These are phyloP conservation scores for Ataeniobius toweri DNA, from an alignment of 2,797 vertebrate species.

Conservation along the genomic window DNA sequence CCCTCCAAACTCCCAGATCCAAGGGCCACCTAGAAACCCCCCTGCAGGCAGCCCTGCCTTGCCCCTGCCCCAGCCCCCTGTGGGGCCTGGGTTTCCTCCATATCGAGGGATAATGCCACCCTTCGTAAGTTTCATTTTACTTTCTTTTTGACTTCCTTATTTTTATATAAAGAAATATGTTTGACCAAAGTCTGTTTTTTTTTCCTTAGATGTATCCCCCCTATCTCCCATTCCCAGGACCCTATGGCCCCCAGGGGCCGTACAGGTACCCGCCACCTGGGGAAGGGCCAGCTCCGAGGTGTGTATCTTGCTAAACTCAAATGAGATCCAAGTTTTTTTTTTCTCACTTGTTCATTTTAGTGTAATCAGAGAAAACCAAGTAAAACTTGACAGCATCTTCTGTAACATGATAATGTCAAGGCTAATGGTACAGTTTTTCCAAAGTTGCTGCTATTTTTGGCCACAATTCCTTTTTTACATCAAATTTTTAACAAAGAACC, in stretches of 20 bases:
- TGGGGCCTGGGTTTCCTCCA: slow-evolving; percentile 88
- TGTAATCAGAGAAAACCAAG: not conserved
- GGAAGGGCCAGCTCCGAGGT: slow-evolving; percentile 87
- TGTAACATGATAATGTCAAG: not conserved
- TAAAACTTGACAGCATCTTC: not conserved
- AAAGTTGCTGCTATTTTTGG: not conserved
- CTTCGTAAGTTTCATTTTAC: slow-evolving; percentile 83
- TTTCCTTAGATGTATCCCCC: slow-evolving; percentile 90
- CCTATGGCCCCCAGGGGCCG: slow-evolving; percentile 90
- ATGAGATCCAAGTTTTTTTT: not conserved
- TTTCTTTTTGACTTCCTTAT: not conserved
- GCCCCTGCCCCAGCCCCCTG: slow-evolving; percentile 82
- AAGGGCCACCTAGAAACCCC: slow-evolving; percentile 81
- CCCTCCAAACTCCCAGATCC: slow-evolving; percentile 75
- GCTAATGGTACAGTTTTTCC: not conserved
- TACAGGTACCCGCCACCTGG: slow-evolving; percentile 88
- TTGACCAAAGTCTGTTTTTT: not conserved
- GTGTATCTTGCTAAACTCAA: slow-evolving; percentile 9
- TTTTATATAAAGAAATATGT: not conserved
- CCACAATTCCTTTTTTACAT: not conserved
- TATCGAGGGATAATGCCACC: slow-evolving; percentile 92
- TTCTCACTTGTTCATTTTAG: not conserved
- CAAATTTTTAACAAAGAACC: slow-evolving; percentile 1
- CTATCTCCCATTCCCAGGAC: slow-evolving; percentile 90
- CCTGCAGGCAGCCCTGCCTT: slow-evolving; percentile 81